A percentile compares a stretch with the other conserved stretches of the same genome.
These are phyloP conservation scores for Tapirus terrestris DNA, from an alignment of 2,113 vertebrate species.

Conservation along the genomic window DNA sequence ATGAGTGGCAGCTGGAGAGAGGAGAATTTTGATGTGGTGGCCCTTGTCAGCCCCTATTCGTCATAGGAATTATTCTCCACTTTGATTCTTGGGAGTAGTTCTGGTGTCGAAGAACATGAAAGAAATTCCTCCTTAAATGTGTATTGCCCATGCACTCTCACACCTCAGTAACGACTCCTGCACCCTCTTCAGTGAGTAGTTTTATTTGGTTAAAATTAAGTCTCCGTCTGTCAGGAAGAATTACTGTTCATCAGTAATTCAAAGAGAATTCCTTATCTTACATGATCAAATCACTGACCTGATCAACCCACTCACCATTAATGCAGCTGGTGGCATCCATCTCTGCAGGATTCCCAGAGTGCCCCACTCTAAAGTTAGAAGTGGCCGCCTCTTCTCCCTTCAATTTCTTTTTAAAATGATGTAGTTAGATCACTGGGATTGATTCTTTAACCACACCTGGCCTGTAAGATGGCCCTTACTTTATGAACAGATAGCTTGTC, in stretches of 20 bases:
- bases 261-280: slow-evolving; percentile 62
- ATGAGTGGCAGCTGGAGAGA: slow-evolving; percentile 2
- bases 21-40: not conserved
- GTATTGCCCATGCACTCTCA: slow-evolving; percentile 25
- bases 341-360: slow-evolving; percentile 64
- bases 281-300: slow-evolving; percentile 53
- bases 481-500: slow-evolving; percentile 50
- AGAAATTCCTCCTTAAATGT: slow-evolving; percentile 46
- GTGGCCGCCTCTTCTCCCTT: not conserved
- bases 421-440: slow-evolving; percentile 61
- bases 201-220: slow-evolving; percentile 80
- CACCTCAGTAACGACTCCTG: slow-evolving; percentile 51
- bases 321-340: slow-evolving; percentile 59
- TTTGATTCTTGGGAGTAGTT: not conserved
- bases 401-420: slow-evolving; percentile 77
- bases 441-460: slow-evolving; percentile 74
- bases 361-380: slow-evolving; percentile 66
- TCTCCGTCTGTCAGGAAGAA: slow-evolving; percentile 66
- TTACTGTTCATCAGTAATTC: slow-evolving; percentile 71
- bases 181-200: slow-evolving; percentile 62
- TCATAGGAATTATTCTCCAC: not conserved
- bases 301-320: slow-evolving; percentile 56
- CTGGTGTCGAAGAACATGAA: slow-evolving; percentile 2
- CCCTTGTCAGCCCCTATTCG: not conserved
- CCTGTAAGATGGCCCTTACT: not conserved